Evolutionary conservation across 30 jellyfish, hydroid and myxozoan genomes (phyloP), one percentile per base, ranked within the genome.

Genomic region (Turritopsis rubra): DNA sequence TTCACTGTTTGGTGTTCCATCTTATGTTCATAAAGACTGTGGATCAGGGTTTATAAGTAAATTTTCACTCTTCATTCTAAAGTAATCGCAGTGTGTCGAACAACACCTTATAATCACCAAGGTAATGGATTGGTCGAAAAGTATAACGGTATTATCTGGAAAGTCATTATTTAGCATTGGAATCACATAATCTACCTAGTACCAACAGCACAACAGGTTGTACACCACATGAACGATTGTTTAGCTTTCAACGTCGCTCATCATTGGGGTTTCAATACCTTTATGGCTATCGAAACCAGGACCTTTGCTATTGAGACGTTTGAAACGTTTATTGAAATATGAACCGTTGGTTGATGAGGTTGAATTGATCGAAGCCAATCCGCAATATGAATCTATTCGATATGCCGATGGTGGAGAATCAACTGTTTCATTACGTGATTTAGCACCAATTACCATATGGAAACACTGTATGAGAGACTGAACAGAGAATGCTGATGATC

Each of bases 311-410:
- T 5, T 66, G 16, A 66, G 17, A 17, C 4, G 17, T 7, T 17
- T 3, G 7, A 17, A 3, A 21, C 76, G 76, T 17, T 17, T 3
- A 66, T 66, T 17, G 16, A 66, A 66, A 17, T 66, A 66, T 66
- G 76, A 66, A 7, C 17, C 76, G 29, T 21, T 26, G 17, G 76
- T 66, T 26, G 76, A 66, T 3, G 17, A 66, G 17, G 76, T 17
- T 9, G 76, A 66, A 26, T 66, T 66, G 29, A 66, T 66, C 27
- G 76, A 66, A 66, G 76, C 76, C 4, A 66, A 66, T 17, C 76
- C 76, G 27, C 16, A 66, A 26, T 66, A 66, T 66, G 76, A 7
- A 7, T 26, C 7, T 66, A 17, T 66, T 7, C 76, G 76, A 21
- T 66, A 3, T 1, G 9, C 7, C 16, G 17, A 17, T 66, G 76